Base-by-base conservation (phyloP, 2,797 vertebrate species). In the Poecilia gillii region DNA sequence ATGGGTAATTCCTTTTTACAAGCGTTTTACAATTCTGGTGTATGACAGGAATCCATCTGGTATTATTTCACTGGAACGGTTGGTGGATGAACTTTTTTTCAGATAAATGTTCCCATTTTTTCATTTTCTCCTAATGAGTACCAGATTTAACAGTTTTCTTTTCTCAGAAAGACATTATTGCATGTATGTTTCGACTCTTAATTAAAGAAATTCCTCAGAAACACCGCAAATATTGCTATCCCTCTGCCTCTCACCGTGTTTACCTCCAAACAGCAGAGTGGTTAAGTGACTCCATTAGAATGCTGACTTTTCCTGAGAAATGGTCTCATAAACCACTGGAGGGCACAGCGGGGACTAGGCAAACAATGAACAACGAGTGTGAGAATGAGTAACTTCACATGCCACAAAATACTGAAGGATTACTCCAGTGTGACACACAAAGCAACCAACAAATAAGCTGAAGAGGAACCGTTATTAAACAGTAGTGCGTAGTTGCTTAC, bases 241-340 rank as follows among this genome's bases (percentile, higher is more conserved):
- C 74, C 41, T 16, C 55, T 6, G 36, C 80, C 70, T 82, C 83
- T 80, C 6, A 20, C 46, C 87, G 39, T 39, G 2, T 78, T 79
- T 74, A 71, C 81, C 68, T 89, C 55, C 78, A 85, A 88, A 85
- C 84, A 78, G 77, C 88, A 85, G 2, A 77, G 85, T 28, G 73
- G 81, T 91, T 89, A 74, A 71, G 81, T 90, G 90, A 88, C 88
- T 86, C 80, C 76, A 81, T 86, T 82, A 89, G 76, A 49, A 79
- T 90, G 84, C 84, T 49, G 73, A 74, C 81, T 88, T 85, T 91
- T 79, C 66, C 85, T 92, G 85, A 90, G 89, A 93, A 94, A 89
- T 68, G 6, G 53, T 80, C 90, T 91, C 80, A 72, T 92, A 91
- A 94, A 93, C 90, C 89, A 89, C 87, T 78, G 84, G 89, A 79